Evolutionary conservation across 2,888 invertebrate species (phyloP), one percentile per base, ranked within the genome.

Genomic region (Philonicus albiceps): DNA sequence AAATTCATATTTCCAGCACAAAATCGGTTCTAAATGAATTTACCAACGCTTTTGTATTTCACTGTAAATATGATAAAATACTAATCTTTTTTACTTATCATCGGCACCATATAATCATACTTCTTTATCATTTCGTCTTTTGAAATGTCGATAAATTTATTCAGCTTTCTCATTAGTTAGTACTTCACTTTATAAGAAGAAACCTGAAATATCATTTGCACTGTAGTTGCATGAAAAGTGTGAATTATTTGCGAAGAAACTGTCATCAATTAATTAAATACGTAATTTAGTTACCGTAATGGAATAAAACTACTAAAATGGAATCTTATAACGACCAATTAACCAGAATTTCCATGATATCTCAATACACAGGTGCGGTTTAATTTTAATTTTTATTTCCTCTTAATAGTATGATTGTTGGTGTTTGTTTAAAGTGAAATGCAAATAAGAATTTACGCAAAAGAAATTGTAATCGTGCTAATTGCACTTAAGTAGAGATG

Each of bases 61-160:
- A 78, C 78, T 43, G 78, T 49, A 78, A 43, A 78, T 49, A 49
- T 30, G 78, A 78, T 78, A 78, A 78, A 43, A 37, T n/a, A 30
- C 27, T 78, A 78, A 64, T 78, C 78, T 78, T 49, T 78, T 64
- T 49, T 78, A 27, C 13, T 78, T 49, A 49, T 78, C 49, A 78
- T 49, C 13, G 78, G 49, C 40, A 78, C 43, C 8, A 30, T 43
- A 22, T 76, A 43, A 40, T 40, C 76, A 30, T 6, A 76, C 13
- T 40, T 75, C 75, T 34, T 40, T 76, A 76, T 76, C 76, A 40
- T 22, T 19, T 49, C 22, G 49, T 19, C 27, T 19, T 78, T 16
- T n/a, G 13, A 78, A 78, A 49, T 43, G 78, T 78, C 78, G 49
- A 78, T 78, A 78, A 78, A 40, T 78, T 78, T 78, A 22, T 30